Evolutionary conservation across 2,888 invertebrate species (phyloP), one percentile per base, ranked within the genome.

Genomic region (Xylota segnis): DNA sequence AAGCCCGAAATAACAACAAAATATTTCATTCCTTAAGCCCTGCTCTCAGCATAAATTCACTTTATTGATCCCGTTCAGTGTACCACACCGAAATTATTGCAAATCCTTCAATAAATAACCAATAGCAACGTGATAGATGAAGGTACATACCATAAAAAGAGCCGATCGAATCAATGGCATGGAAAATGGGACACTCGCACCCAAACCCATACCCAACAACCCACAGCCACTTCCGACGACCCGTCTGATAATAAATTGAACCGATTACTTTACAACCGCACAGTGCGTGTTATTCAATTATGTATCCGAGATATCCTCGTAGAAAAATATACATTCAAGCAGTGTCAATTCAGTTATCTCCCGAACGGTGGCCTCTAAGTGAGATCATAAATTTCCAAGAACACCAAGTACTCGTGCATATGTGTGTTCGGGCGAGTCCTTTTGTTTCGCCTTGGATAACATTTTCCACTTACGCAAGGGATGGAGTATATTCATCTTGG

Each of bases 331-430:
- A 63, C 23, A 23, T 71, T 78, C 77, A 56, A 78, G 77, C 63
- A 78, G 63, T 78, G 70, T 54, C 77, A 78, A 78, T 70, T 78
- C 37, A 63, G 68, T 77, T 77, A 77, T 77, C 77, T 77, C 68
- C 50, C 47, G 40, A 5, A 32, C 29, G 45, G 16, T 71, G 70
- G 52, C 63, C 54, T 56, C 47, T 70, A 78, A 71, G 70, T 63
- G 78, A 47, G 61, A 40, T 70, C 78, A 70, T 78, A 63, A 54
- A 77, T 70, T 77, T 29, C 18, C 76, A 14, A 23, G 40, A 34
- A 14, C 66, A 29, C 68, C 50, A 12, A 18, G 16, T 45, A 27
- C 23, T 0, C 9, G 29, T 12, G 3, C 10, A 5, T 65, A 10
- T 32, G 63, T 59, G 16, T 68, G n/a, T n/a, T 16, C 7, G 59